These are phyloP conservation scores for Diplazon laetatorius DNA, from an alignment of 2,888 invertebrate species.

Conservation along the genomic window DNA sequence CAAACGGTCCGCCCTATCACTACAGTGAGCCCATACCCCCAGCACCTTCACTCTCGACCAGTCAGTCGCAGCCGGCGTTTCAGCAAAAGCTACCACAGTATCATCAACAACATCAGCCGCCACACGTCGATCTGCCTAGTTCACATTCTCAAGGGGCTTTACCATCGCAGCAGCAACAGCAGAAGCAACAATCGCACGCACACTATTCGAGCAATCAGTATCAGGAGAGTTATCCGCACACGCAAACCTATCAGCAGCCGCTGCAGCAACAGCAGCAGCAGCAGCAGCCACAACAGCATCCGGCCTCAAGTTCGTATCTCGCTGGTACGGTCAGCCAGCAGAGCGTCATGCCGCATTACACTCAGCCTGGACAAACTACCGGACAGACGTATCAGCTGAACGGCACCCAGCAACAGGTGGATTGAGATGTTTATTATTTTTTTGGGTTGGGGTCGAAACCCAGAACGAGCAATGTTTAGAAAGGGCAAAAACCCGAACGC, in stretches of 20 bases:
- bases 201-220: conserved; percentile 81
- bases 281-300: conserved; percentile 76
- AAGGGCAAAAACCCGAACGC: no score
- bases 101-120: conserved; percentile 79
- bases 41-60: conserved; percentile 80
- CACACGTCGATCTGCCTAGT: conserved; percentile 80
- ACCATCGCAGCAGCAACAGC: conserved; percentile 73
- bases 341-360: conserved; percentile 78
- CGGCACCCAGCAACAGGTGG: conserved; percentile 78
- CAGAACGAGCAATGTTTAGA: no score
- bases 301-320: conserved; percentile 78
- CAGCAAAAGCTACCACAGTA: conserved; percentile 79
- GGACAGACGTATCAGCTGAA: conserved; percentile 78
- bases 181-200: conserved; percentile 78
- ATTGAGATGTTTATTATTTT: neutral
- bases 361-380: conserved; percentile 75
- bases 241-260: conserved; percentile 83
- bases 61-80: conserved; percentile 80
- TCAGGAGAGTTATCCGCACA: conserved; percentile 83
- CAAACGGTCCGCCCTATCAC: conserved; percentile 84
- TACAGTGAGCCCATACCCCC: conserved; percentile 84
- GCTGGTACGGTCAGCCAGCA: conserved; percentile 77
- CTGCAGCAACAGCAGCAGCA: conserved; percentile 78
- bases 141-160: conserved; percentile 77
- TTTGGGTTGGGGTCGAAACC: no score